Percentiles rank a stretch among this genome's conserved stretches.
Evolutionary conservation across 2,113 vertebrate genomes (phyloP).

Genomic region (Varanus komodoensis): DNA sequence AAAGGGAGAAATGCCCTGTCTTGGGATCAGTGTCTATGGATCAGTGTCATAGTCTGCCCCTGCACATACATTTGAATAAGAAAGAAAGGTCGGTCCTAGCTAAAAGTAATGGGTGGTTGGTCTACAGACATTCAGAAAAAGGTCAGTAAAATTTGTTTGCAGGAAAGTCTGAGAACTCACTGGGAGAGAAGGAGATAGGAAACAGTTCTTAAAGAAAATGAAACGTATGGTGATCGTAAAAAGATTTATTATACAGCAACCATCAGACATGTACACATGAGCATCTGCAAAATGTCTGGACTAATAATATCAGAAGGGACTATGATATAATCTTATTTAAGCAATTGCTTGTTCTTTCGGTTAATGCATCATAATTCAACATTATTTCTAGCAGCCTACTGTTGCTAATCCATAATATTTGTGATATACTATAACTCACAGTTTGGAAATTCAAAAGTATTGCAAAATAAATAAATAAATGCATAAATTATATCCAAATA

Average conservation of each 20-base stretch:
- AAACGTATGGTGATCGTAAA: background rate
- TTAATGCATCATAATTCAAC: background rate
- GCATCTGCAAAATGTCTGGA: background rate
- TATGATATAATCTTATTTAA: too few relatives aligned
- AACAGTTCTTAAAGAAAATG: background rate
- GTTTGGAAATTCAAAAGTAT: background rate
- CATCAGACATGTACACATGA: background rate
- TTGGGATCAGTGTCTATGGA: too few relatives aligned
- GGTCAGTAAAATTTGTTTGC: background rate
- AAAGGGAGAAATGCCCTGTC: background rate
- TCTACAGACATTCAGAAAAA: background rate
- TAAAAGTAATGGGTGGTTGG: background rate
- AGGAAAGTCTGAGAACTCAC: background rate
- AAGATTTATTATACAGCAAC: background rate
- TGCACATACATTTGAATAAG: background rate
- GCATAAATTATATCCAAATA: background rate
- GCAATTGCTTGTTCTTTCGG: background rate
- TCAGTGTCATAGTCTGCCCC: too few relatives aligned
- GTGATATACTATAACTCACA: background rate
- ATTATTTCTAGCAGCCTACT: background rate
- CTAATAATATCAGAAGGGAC: background rate
- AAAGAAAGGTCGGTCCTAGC: background rate
- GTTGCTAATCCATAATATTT: background rate
- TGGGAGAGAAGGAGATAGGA: background rate
- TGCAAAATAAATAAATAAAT: too few relatives aligned